Base-by-base conservation (phyloP, 1,140 invertebrate species). In the Mizuhopecten yessoensis region DNA sequence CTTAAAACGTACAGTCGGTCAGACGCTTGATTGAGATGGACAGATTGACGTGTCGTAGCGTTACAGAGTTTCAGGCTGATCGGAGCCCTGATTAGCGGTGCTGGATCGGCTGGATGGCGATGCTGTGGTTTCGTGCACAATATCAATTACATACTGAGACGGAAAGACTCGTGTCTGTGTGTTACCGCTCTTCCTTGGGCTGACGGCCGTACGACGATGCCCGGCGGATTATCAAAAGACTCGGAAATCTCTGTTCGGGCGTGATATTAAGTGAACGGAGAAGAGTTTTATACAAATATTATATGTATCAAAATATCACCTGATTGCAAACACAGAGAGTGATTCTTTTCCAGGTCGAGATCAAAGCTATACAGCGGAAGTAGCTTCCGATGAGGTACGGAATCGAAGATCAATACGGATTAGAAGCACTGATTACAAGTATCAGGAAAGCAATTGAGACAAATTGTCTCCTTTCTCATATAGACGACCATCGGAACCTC, bases 61-160 rank as follows among this genome's bases (percentile, higher is more conserved):
- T 75, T 23, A 75, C 57, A 75, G 23, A 75, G 57, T 75, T 75
- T 75, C 57, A n/a, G 57, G 57, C 57, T 75, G 57, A 75, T 75
- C 29, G n/a, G 57, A 75, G 57, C n/a, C 29, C 9, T 75, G 57
- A 75, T 75, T 75, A 75, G 57, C 57, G n/a, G 2, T 9, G 5
- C 57, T 9, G 15, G 3, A 75, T 75, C 17, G 57, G 57, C n/a
- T 17, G 23, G 57, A 75, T 75, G 57, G 57, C 57, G 57, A 75
- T 17, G n/a, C 23, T 75, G 23, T 29, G 29, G 57, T 75, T 75
- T 29, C 57, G 57, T 75, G 57, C 57, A 75, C 57, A 75, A 29
- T 75, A 29, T n/a, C 57, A 75, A 75, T 75, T 75, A 75, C n/a
- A 75, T n/a, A n/a, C 57, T n/a, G 29, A n/a, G 57, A 75, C 23